Conservation (phyloP, 2,797 vertebrate species). For the Pseudomugil tenellus region DNA sequence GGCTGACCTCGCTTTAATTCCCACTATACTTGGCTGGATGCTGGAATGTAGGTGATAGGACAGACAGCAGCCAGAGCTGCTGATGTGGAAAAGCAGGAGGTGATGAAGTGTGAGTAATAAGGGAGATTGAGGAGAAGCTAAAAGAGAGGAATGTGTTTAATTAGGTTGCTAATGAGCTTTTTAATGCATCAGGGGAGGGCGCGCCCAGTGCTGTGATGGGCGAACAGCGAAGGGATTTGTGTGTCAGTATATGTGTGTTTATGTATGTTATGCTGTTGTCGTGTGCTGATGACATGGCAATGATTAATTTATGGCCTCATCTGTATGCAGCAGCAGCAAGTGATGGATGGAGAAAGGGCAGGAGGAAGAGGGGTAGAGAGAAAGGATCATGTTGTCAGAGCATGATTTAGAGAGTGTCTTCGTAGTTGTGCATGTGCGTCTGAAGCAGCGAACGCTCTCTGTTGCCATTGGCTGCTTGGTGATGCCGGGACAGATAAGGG, state of each 20-base stretch:
- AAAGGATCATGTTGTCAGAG: conserved; percentile 74
- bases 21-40: conserved; percentile 75
- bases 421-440: conserved; percentile 42
- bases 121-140: conserved; percentile 85
- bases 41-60: conserved; percentile 75
- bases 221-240: conserved; percentile 32
- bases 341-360: conserved; percentile 47
- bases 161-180: conserved; percentile 88
- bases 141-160: conserved; percentile 88
- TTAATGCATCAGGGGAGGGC: conserved; percentile 81
- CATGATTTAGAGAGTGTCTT: conserved; percentile 73
- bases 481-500: conserved; percentile 63
- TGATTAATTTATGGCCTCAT: conserved; percentile 83
- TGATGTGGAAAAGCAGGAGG: conserved; percentile 78
- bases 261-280: conserved; percentile 64
- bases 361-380: conserved; percentile 47
- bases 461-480: conserved; percentile 56
- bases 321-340: conserved; percentile 73
- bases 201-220: conserved; percentile 60
- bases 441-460: conserved; percentile 19
- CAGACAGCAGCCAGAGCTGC: conserved; percentile 71
- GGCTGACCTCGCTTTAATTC: conserved; percentile 81
- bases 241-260: conserved; percentile 27
- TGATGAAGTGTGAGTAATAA: conserved; percentile 84
- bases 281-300: conserved; percentile 74